Base-by-base conservation (phyloP, 1,140 invertebrate genomes). In the Diuraphis noxia region DNA sequence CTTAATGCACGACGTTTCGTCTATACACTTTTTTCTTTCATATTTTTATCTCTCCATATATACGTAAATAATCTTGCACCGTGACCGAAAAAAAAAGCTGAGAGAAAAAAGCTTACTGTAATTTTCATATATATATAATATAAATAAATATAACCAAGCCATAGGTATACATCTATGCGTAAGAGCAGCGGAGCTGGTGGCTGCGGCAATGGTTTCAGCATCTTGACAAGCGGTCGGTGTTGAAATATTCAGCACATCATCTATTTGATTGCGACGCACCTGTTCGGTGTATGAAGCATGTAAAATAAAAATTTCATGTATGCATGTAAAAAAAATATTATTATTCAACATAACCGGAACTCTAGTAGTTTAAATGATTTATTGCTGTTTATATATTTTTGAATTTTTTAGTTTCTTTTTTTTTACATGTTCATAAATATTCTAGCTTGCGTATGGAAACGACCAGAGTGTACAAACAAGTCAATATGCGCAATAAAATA, bases 1-100 rank as follows among this genome's bases (percentile, higher is more conserved):
- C 85, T 52, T 86, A 86, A 86, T 86, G 85, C 38, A 86, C 85
- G 85, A 86, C 85, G 46, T 86, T 86, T 86, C 85, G 46, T 86
- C 46, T 86, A 86, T 52, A 52, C 21, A 13, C 8, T 38, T 86
- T 86, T 86, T 86, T 86, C 19, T 23, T 86, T 38, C 85, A n/a
- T 52, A 49, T 52, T 86, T 86, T 49, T 86, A 86, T 86, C 85
- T 86, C 43, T 49, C 10, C 85, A 23, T 38, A 49, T 34, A 36
- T 34, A 36, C 85, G 85, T 52, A 86, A 86, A 86, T 86, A 86
- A 86, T 52, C n/a, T 86, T 43, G 21, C 85, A 86, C 46, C 85
- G 23, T 86, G 84, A 86, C 84, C 46, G 85, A 52, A 52, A 52
- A 52, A 49, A 36, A 86, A 52, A 46, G 21, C 1, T 6, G 4